Base-by-base conservation (phyloP, 1,140 invertebrate species). In the Heliconius himera region DNA sequence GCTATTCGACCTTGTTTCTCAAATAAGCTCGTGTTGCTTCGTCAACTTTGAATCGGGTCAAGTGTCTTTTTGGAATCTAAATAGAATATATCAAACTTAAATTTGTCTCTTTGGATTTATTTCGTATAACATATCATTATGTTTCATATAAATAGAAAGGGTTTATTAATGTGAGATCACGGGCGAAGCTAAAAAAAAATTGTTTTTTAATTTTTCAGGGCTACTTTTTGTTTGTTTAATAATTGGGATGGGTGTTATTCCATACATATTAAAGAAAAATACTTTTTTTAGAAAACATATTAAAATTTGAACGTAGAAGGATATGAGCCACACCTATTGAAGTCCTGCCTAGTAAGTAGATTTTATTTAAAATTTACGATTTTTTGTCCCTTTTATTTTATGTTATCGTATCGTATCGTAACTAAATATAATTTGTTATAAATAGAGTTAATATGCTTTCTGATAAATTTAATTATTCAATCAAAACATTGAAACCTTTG, bases 1-100 rank as follows among this genome's bases (percentile, higher is more conserved):
- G 73, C 72, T 73, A 46, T 56, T 73, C 33, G 77, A 79, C 77
- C 77, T 73, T 74, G 72, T 74, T 74, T 74, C 73, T 41, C n/a
- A 26, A 79, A 74, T 74, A 73, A 60, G 72, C 73, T 41, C 13
- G 9, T 56, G 56, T 79, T 70, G 36, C 56, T 74, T 74, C 49
- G 49, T 56, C 73, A 36, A 75, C 29, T 49, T 74, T 73, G 41
- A 66, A 74, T 18, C 73, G 41, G 77, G 77, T 79, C 73, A 74
- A 74, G 77, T 79, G 60, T 33, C 41, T 74, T 79, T 79, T 74
- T 79, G n/a, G 73, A 66, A 41, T 51, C 38, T 38, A 73, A 36
- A 73, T 79, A 74, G 72, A 74, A 46, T 78, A 49, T 56, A 73
- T 73, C 38, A 70, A 74, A 70, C 38, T 74, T 70, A 33, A 8